These are phyloP conservation scores for Ciconia stormi DNA, from an alignment of 2,113 vertebrate genomes.

Conservation along the genomic window DNA sequence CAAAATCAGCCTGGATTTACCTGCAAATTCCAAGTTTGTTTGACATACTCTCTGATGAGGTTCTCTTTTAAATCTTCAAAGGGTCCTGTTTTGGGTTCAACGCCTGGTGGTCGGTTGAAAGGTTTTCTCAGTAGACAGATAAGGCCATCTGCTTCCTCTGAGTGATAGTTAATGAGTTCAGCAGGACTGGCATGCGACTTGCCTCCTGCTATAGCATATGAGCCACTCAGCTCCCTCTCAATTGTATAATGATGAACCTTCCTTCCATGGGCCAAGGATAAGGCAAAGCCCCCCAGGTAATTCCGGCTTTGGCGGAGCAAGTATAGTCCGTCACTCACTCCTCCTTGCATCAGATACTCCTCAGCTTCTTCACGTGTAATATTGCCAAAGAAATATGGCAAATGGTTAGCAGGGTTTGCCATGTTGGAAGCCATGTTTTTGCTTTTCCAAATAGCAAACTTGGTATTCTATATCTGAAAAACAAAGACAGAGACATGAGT, in stretches of 20 bases:
- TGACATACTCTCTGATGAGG: slow-evolving; percentile 91
- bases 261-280: slow-evolving; percentile 80
- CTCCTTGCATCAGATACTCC: slow-evolving; percentile 83
- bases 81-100: slow-evolving; percentile 90
- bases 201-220: slow-evolving; percentile 89
- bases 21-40: slow-evolving; percentile 92
- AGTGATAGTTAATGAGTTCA: slow-evolving; percentile 89
- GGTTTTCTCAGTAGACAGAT: slow-evolving; percentile 88
- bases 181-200: slow-evolving; percentile 82
- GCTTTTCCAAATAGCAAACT: neutral
- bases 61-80: slow-evolving; percentile 95
- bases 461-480: neutral
- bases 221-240: slow-evolving; percentile 86
- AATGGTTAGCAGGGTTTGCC: slow-evolving; percentile 76
- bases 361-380: slow-evolving; percentile 95
- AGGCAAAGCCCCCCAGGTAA: slow-evolving; percentile 90
- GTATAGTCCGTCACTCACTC: slow-evolving; percentile 82
- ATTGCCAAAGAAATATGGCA: slow-evolving; percentile 93
- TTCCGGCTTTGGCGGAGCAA: slow-evolving; percentile 93
- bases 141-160: slow-evolving; percentile 87
- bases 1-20: slow-evolving; percentile 65
- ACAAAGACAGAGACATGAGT: neutral
- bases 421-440: slow-evolving; percentile 51
- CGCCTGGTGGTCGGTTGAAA: slow-evolving; percentile 82
- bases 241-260: slow-evolving; percentile 94